Conservation (phyloP, 2,888 invertebrate species). For the Stramonita haemastoma region DNA sequence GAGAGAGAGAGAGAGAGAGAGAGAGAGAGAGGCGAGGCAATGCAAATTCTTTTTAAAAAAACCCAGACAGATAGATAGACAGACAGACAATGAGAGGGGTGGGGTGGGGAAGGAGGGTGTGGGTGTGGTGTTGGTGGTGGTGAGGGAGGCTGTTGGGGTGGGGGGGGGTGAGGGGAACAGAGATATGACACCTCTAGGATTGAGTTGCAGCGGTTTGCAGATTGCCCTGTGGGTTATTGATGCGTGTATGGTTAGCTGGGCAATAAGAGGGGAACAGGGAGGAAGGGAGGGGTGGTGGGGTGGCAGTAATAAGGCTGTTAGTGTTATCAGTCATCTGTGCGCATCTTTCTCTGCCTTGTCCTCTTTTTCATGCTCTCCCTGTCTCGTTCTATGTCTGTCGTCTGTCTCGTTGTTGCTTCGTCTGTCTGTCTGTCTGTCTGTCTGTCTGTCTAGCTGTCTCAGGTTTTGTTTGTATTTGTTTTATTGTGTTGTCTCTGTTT, state of each 20-base stretch:
- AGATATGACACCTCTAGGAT: neutral
- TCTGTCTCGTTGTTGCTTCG: too few species aligned
- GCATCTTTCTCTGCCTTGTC: too few species aligned
- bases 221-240: neutral
- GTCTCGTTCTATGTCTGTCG: neutral
- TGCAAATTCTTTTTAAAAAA: too few species aligned
- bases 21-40: neutral
- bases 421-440: neutral
- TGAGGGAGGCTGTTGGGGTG: neutral
- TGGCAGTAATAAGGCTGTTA: too few species aligned
- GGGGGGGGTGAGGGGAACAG: neutral
- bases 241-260: neutral
- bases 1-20: neutral
- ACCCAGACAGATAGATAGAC: neutral
- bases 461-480: too few species aligned
- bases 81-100: neutral
- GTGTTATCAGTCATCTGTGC: too few species aligned
- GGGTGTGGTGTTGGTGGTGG: neutral
- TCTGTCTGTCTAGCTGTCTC: neutral
- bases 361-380: neutral
- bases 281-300: too few species aligned
- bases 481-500: neutral
- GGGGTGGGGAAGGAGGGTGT: neutral
- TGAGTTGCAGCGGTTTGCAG: neutral
- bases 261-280: too few species aligned